phyloP scores from a whole-genome alignment of 2,888 invertebrate species.

The Deroplatys truncata region DNA sequence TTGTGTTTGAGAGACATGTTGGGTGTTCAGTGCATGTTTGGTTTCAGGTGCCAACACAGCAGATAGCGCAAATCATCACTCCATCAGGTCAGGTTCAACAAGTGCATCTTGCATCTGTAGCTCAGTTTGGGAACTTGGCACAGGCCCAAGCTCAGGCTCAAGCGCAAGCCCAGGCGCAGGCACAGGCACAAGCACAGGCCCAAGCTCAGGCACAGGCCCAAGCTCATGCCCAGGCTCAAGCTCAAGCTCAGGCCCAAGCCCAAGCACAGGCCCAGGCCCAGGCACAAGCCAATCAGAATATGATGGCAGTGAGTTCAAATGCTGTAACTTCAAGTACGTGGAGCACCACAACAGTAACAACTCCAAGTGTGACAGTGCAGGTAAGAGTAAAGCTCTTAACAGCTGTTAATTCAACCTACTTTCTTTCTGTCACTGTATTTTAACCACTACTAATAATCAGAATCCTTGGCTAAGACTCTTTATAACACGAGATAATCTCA shows the following conservation, averaged over 20 bases:
- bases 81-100: slow-evolving; percentile 87
- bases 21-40: background rate
- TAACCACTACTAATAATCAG: too few relatives aligned
- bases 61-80: slow-evolving; percentile 80
- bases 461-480: too few relatives aligned
- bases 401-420: too few relatives aligned
- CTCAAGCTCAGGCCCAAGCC: slow-evolving; percentile 35
- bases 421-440: too few relatives aligned
- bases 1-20: too few relatives aligned
- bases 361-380: slow-evolving; percentile 44
- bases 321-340: slow-evolving; percentile 32
- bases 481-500: too few relatives aligned
- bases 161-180: slow-evolving; percentile 33
- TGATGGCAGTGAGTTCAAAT: slow-evolving; percentile 29
- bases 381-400: slow-evolving; percentile 14
- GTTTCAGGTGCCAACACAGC: slow-evolving; percentile 39
- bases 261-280: slow-evolving; percentile 38
- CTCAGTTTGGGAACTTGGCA: slow-evolving; percentile 36
- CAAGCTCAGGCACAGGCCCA: slow-evolving; percentile 31
- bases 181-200: slow-evolving; percentile 32
- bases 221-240: slow-evolving; percentile 32
- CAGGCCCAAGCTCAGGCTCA: slow-evolving; percentile 42
- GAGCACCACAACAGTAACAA: slow-evolving; percentile 40
- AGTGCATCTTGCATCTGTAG: slow-evolving; percentile 73
- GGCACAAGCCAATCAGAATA: slow-evolving; percentile 29